These are phyloP conservation scores for Spea hammondii DNA, from an alignment of 2,797 vertebrate genomes.

Conservation along the genomic window DNA sequence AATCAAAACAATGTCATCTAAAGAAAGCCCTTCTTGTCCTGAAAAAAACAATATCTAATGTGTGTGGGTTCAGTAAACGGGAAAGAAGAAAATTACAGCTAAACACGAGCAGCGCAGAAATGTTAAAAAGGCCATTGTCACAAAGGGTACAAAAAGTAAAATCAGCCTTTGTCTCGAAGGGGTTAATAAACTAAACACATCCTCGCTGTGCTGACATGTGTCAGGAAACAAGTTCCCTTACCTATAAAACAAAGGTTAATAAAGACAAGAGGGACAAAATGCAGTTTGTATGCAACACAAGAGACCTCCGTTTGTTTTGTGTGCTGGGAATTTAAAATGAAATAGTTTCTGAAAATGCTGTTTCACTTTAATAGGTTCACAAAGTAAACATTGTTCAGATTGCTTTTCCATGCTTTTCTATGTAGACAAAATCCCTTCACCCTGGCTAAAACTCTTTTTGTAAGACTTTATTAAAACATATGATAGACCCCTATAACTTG, in stretches of 20 bases:
- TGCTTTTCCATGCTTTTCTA: constrained; percentile 39
- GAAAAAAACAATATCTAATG: no score
- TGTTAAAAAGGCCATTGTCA: no score
- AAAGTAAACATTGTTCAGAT: constrained; percentile 21
- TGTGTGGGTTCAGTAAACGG: no score
- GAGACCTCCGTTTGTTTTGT: neutral
- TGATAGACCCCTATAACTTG: constrained; percentile 15
- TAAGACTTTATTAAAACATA: constrained; percentile 27
- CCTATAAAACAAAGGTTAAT: constrained; percentile 38
- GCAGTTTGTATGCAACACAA: constrained; percentile 19
- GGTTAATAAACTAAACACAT: constrained; percentile 27
- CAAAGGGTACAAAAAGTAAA: no score
- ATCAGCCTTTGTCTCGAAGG: neutral
- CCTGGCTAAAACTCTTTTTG: constrained; percentile 14
- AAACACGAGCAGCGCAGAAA: no score
- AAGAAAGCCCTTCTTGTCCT: no score
- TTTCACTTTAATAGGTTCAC: constrained; percentile 7
- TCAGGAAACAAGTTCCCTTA: constrained; percentile 18
- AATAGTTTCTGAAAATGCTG: constrained; percentile 17
- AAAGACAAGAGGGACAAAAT: constrained; percentile 4
- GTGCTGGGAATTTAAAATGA: neutral
- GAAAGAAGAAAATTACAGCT: no score
- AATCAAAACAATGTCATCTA: no score
- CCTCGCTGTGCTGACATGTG: neutral
- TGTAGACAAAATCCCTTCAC: constrained; percentile 15